phyloP scores from a whole-genome alignment of 2,888 invertebrate genomes.

The Machimus atricapillus region DNA sequence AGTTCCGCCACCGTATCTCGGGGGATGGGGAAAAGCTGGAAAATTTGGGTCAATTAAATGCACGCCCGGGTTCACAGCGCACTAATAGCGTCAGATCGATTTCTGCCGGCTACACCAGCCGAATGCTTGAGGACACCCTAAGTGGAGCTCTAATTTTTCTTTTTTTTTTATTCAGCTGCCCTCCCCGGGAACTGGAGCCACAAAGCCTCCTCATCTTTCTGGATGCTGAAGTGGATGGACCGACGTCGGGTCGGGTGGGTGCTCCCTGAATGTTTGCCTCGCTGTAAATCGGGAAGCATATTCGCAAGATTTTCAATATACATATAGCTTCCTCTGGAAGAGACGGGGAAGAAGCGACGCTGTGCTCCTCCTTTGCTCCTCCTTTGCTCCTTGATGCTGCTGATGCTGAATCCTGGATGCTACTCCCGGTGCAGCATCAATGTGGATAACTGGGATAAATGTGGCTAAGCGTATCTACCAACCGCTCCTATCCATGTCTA shows the following conservation, averaged over 20 bases:
- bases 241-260: background rate
- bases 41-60: slow-evolving; percentile 39
- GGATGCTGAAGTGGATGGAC: background rate
- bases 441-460: slow-evolving; percentile 18
- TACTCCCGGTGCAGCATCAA: background rate
- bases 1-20: background rate
- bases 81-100: slow-evolving; percentile 34
- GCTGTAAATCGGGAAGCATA: slow-evolving; percentile 24
- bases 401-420: background rate
- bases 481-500: background rate
- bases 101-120: slow-evolving; percentile 6
- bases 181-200: background rate
- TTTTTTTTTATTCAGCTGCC: background rate
- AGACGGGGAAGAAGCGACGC: background rate
- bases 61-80: slow-evolving; percentile 31
- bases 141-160: slow-evolving; percentile 1
- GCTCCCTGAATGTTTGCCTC: background rate
- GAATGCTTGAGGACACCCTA: slow-evolving; percentile 9
- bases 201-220: background rate
- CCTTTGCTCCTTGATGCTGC: background rate
- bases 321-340: background rate
- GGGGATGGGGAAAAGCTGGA: background rate
- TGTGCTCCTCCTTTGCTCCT: background rate
- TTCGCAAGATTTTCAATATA: slow-evolving; percentile 3
- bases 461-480: slow-evolving; percentile 21